Evolutionary conservation across 1,140 invertebrate genomes (phyloP), one percentile per base, ranked within the genome.

Genomic region (Achroia grisella): DNA sequence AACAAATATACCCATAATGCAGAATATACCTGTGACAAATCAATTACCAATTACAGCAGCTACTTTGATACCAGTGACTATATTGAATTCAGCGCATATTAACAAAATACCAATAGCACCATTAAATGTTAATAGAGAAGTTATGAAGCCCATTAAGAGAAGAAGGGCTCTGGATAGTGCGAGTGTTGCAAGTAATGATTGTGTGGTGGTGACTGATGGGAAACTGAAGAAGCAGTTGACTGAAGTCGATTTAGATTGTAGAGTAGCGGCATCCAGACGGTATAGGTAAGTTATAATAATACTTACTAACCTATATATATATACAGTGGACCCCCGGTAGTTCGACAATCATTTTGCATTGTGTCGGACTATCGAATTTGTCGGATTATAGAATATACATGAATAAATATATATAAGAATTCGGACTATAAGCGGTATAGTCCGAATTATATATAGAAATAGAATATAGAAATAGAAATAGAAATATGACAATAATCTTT

Each of bases 261-360:
- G 64, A n/a, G 60, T 62, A 35, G 79, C 74, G 2, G 79, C 79
- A 4, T 73, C 74, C 1, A 78, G 57, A 40, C 59, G 79, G 63
- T 83, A 83, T 34, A 71, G 78, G 75, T 82, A 49, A 32, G 45
- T 39, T 31, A n/a, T n/a, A n/a, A n/a, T n/a, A n/a, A n/a, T n/a
- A n/a, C n/a, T 11, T 48, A n/a, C 8, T 13, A 29, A 29, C 13
- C 10, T 44, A 10, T 37, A 23, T 23, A 23, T 23, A 23, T 23
- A 23, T 23, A 23, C 6, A 23, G n/a, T n/a, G n/a, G n/a, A n/a
- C n/a, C n/a, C n/a, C n/a, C n/a, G n/a, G n/a, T n/a, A n/a, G n/a
- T n/a, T n/a, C n/a, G n/a, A n/a, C n/a, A n/a, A n/a, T n/a, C n/a
- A n/a, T n/a, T 36, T 13, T 13, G 34, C 4, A 15, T 15, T 36